phyloP scores from a whole-genome alignment of 2,888 invertebrate species.

The Candidula unifasciata region DNA sequence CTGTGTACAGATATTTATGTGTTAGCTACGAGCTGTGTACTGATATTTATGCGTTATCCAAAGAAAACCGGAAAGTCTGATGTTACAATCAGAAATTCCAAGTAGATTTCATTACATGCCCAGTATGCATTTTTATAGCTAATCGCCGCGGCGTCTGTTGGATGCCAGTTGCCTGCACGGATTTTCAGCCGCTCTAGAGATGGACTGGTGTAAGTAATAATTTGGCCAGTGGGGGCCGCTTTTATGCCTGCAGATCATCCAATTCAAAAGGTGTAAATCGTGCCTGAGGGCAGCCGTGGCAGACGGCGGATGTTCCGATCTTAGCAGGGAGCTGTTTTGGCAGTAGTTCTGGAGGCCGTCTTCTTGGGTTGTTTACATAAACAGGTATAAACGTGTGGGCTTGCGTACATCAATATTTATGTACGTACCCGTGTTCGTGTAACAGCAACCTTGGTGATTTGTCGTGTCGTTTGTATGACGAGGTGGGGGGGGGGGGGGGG shows the following conservation, averaged over 20 bases:
- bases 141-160: constrained; percentile 20
- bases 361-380: not conserved
- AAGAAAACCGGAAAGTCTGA: no score
- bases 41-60: no score
- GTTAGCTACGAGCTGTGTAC: no score
- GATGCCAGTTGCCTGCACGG: constrained; percentile 16
- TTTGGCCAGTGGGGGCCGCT: constrained; percentile 25
- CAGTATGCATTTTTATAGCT: constrained; percentile 5
- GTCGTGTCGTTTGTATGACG: no score
- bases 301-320: constrained; percentile 13
- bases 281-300: constrained; percentile 13
- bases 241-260: constrained; percentile 32
- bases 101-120: not conserved
- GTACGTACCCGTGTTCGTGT: not conserved
- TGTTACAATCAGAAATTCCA: not conserved
- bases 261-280: constrained; percentile 46
- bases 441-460: no score
- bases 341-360: constrained; percentile 1
- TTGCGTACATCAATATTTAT: not conserved
- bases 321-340: constrained; percentile 15
- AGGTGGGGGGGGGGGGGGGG: no score
- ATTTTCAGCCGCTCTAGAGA: constrained; percentile 2
- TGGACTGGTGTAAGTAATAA: constrained; percentile 35
- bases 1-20: no score
- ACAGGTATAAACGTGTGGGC: not conserved